phyloP scores from a whole-genome alignment of 2,113 vertebrate genomes.

The Albula goreensis region DNA sequence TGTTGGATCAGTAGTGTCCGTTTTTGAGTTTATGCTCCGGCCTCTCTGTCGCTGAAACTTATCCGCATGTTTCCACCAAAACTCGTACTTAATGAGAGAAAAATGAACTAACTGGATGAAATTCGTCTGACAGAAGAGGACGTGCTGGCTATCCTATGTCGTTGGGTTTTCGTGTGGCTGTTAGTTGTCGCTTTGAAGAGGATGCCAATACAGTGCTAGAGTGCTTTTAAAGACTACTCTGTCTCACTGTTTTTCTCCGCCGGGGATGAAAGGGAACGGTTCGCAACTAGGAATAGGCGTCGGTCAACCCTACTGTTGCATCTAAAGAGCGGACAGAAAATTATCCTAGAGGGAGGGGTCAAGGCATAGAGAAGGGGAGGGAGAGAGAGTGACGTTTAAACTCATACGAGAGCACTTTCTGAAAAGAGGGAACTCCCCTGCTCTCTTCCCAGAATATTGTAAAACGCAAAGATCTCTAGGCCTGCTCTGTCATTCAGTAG shows the following conservation, averaged over 20 bases:
- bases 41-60: conserved; percentile 2
- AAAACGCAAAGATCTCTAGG: not conserved
- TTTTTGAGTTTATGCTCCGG: conserved; percentile 27
- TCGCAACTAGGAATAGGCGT: conserved; percentile 47
- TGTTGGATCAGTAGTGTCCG: conserved; percentile 3
- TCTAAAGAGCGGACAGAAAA: conserved; percentile 35
- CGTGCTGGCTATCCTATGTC: not conserved
- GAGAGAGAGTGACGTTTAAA: conserved; percentile 61
- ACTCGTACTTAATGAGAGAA: not conserved
- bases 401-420: conserved; percentile 48
- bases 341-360: conserved; percentile 41
- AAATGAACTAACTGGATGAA: not conserved
- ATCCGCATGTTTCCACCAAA: conserved; percentile 38
- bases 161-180: not conserved
- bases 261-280: conserved; percentile 30
- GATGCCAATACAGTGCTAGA: not conserved
- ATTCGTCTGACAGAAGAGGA: not conserved
- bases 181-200: not conserved
- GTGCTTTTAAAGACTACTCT: not conserved
- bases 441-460: not conserved
- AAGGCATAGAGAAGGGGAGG: conserved; percentile 44
- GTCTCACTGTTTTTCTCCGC: conserved; percentile 22
- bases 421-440: conserved; percentile 23
- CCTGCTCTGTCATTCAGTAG: not conserved
- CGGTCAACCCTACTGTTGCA: conserved; percentile 41